A percentile compares a stretch with the other conserved stretches of the same genome.
phyloP scores from a whole-genome alignment of 2,888 invertebrate species.

The Harpalus rubripes region DNA sequence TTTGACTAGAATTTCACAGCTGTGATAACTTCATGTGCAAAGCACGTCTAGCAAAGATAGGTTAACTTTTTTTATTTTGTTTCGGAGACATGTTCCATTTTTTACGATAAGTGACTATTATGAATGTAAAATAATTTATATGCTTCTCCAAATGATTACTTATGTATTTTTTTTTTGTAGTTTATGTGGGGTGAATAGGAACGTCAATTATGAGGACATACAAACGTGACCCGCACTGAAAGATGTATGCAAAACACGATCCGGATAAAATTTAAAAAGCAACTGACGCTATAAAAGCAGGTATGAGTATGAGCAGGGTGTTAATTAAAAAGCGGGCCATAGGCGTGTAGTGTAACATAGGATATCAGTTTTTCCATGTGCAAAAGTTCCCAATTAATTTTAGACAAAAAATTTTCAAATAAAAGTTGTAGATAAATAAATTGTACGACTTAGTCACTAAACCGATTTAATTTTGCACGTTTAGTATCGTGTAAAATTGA shows the following conservation, averaged over 20 bases:
- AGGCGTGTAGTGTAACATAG: too few species aligned
- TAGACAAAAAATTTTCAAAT: too few species aligned
- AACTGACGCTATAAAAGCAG: background rate
- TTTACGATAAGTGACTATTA: background rate
- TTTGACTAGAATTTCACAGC: background rate
- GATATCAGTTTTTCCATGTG: too few species aligned
- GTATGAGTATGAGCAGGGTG: too few species aligned
- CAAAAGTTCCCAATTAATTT: too few species aligned
- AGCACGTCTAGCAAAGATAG: background rate
- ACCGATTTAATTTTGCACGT: too few species aligned
- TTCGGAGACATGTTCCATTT: background rate
- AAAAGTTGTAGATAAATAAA: too few species aligned
- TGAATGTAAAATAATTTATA: background rate
- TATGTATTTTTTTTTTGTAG: background rate
- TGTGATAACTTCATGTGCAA: background rate
- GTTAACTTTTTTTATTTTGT: background rate
- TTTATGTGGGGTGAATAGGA: constrained; percentile 1
- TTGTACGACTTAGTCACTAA: too few species aligned
- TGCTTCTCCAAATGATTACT: background rate
- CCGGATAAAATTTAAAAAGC: constrained; percentile 1
- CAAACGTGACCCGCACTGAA: background rate
- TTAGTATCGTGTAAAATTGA: too few species aligned
- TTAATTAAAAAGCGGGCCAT: too few species aligned
- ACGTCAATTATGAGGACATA: background rate
- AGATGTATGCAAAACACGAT: background rate